Conservation (phyloP, 2,113 vertebrate genomes). For the Rissa tridactyla region DNA sequence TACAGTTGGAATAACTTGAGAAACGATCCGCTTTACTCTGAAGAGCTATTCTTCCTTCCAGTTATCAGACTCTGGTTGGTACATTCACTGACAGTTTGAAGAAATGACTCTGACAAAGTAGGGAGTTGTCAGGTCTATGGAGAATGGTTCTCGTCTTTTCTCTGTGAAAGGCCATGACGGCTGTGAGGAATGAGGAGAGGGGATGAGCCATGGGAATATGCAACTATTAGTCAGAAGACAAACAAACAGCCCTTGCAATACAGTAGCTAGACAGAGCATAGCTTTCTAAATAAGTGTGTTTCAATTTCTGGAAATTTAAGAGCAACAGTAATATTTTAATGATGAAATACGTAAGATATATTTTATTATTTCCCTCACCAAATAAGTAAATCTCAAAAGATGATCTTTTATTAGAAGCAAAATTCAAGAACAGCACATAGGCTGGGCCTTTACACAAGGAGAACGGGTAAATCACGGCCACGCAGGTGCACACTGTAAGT, state of each 20-base stretch:
- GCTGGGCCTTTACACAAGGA: neutral
- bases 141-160: neutral
- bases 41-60: neutral
- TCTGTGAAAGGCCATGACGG: neutral
- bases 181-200: neutral
- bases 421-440: neutral
- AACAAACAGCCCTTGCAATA: neutral
- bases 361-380: neutral
- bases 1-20: neutral
- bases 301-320: neutral
- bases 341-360: accelerated
- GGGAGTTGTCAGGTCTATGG: neutral
- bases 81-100: neutral
- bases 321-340: neutral
- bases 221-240: neutral
- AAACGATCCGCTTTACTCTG: neutral
- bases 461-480: neutral
- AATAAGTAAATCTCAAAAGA: neutral
- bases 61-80: neutral
- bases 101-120: neutral
- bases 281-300: neutral
- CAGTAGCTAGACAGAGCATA: neutral
- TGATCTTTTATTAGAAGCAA: neutral
- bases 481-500: accelerated
- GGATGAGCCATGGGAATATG: neutral